phyloP scores from a whole-genome alignment of 2,888 invertebrate genomes.

The Neuroscelio doddi region DNA sequence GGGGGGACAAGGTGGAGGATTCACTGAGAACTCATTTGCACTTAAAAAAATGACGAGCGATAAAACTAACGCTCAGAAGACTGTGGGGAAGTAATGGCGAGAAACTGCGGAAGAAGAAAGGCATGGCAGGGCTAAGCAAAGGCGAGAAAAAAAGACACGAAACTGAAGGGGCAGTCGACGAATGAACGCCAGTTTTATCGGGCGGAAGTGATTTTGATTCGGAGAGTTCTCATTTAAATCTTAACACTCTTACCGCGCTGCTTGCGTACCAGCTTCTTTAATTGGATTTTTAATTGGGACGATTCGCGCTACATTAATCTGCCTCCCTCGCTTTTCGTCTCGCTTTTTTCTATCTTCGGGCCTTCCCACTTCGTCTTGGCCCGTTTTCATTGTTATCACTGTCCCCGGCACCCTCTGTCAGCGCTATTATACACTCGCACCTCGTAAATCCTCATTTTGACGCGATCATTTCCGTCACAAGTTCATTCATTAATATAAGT shows the following conservation, averaged over 20 bases:
- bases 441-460: slow-evolving; percentile 10
- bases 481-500: neutral
- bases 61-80: slow-evolving; percentile 65
- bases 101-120: slow-evolving; percentile 32
- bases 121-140: slow-evolving; percentile 37
- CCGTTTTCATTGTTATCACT: slow-evolving; percentile 53
- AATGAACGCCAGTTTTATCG: slow-evolving; percentile 69
- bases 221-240: slow-evolving; percentile 64
- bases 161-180: slow-evolving; percentile 63
- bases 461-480: slow-evolving; percentile 8
- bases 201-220: slow-evolving; percentile 70
- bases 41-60: slow-evolving; percentile 71
- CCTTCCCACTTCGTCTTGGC: slow-evolving; percentile 18
- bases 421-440: slow-evolving; percentile 14
- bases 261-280: slow-evolving; percentile 61
- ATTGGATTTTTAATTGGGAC: slow-evolving; percentile 70
- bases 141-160: slow-evolving; percentile 43
- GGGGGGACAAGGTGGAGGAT: slow-evolving; percentile 41
- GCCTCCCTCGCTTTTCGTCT: slow-evolving; percentile 21
- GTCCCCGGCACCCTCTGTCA: slow-evolving; percentile 35
- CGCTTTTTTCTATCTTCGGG: slow-evolving; percentile 14
- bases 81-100: slow-evolving; percentile 53
- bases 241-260: slow-evolving; percentile 50
- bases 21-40: slow-evolving; percentile 68
- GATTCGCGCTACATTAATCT: slow-evolving; percentile 67